Evolutionary conservation across 1,140 invertebrate genomes (phyloP).

Genomic region (Drosophila ohnishii): DNA sequence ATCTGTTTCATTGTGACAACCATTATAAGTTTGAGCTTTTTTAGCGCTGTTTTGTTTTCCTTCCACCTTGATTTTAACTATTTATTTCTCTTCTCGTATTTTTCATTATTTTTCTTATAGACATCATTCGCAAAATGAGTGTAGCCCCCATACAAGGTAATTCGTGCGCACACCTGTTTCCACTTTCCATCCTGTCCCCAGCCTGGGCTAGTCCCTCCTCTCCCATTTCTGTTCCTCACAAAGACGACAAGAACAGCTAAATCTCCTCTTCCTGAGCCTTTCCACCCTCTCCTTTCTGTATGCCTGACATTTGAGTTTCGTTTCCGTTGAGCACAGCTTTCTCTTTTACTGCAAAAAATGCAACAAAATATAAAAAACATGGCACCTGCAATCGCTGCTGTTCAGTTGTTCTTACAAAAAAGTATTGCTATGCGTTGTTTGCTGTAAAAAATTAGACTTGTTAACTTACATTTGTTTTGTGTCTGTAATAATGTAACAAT

Average conservation of each 20-base stretch:
- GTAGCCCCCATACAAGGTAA: constrained; percentile 74
- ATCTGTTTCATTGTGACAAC: constrained; percentile 1
- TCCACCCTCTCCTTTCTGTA: neutral
- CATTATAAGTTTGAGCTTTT: constrained; percentile 19
- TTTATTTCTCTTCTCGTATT: constrained; percentile 67
- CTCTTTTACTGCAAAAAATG: neutral
- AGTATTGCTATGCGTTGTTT: neutral
- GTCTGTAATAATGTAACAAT: too few species aligned
- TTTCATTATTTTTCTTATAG: constrained; percentile 82
- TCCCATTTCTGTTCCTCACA: neutral
- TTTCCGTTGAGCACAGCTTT: constrained; percentile 22
- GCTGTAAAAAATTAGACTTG: neutral
- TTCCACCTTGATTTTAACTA: constrained; percentile 34
- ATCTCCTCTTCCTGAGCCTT: neutral
- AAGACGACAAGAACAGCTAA: constrained; percentile 6
- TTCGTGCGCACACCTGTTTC: constrained; percentile 46
- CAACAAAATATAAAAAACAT: neutral
- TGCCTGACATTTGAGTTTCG: constrained; percentile 19
- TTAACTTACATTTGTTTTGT: too few species aligned
- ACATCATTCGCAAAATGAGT: constrained; percentile 83
- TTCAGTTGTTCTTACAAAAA: neutral
- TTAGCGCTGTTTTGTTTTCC: constrained; percentile 26
- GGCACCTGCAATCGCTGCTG: constrained; percentile 8
- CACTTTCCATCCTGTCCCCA: neutral
- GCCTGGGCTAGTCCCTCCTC: neutral